Evolutionary conservation across 2,113 vertebrate genomes (phyloP).

Genomic region (Etheostoma spectabile): DNA sequence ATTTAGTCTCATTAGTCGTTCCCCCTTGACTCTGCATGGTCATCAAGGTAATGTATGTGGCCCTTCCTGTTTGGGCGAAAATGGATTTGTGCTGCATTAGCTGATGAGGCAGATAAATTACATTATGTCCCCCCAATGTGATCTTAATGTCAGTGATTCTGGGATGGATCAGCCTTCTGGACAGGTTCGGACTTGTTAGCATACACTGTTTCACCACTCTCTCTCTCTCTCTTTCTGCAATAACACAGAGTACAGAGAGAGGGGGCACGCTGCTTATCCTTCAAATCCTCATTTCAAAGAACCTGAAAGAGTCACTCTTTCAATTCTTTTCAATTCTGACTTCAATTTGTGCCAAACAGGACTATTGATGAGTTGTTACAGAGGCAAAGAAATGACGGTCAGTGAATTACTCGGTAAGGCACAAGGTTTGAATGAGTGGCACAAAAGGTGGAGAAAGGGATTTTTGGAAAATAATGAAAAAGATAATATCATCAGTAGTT

Average conservation of each 20-base stretch:
- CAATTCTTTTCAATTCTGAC: slow-evolving; percentile 27
- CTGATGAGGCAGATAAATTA: slow-evolving; percentile 86
- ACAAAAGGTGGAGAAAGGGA: not conserved
- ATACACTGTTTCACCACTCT: slow-evolving; percentile 25
- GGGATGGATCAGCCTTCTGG: slow-evolving; percentile 65
- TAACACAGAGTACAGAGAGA: slow-evolving; percentile 20
- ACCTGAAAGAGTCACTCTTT: slow-evolving; percentile 14
- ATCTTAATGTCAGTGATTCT: slow-evolving; percentile 84
- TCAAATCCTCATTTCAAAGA: slow-evolving; percentile 41
- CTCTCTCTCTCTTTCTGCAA: slow-evolving; percentile 16
- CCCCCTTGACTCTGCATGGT: slow-evolving; percentile 78
- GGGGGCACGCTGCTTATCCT: slow-evolving; percentile 22
- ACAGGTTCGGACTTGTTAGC: slow-evolving; percentile 57
- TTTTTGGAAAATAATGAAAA: slow-evolving; percentile 33
- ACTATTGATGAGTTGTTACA: slow-evolving; percentile 27
- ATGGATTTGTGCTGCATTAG: slow-evolving; percentile 88
- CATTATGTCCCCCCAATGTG: slow-evolving; percentile 85
- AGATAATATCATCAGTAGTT: slow-evolving; percentile 53
- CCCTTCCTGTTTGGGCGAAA: slow-evolving; percentile 82
- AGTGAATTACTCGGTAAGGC: slow-evolving; percentile 24
- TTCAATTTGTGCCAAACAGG: slow-evolving; percentile 26
- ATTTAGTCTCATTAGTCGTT: slow-evolving; percentile 83
- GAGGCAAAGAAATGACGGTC: slow-evolving; percentile 22
- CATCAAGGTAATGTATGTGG: slow-evolving; percentile 87
- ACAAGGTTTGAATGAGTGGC: slow-evolving; percentile 22